Percentiles rank a stretch among this genome's conserved stretches.
These are phyloP conservation scores for Equus przewalskii DNA, from an alignment of 2,113 vertebrate genomes.

Conservation along the genomic window DNA sequence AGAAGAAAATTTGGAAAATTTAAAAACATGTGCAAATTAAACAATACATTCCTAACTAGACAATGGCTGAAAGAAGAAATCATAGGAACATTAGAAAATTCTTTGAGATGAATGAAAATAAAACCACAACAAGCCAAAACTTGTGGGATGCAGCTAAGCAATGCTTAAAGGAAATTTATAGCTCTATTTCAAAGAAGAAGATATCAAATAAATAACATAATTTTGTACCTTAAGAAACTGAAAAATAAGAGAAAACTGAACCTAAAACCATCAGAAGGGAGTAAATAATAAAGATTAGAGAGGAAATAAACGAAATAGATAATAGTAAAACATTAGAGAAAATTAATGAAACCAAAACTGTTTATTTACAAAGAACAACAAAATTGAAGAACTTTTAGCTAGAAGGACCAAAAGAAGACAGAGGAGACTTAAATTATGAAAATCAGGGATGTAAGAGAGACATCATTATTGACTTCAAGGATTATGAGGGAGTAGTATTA, in stretches of 20 bases:
- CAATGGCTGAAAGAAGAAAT: background rate
- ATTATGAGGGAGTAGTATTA: background rate
- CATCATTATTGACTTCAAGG: background rate
- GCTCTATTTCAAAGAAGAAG: background rate
- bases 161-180: background rate
- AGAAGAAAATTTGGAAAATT: constrained; percentile 9
- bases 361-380: background rate
- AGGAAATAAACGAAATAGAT: background rate
- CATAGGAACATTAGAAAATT: background rate
- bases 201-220: background rate
- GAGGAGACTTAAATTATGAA: background rate
- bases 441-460: background rate
- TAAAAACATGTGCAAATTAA: background rate
- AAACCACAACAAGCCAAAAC: background rate
- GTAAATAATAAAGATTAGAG: background rate
- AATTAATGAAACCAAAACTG: background rate
- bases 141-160: background rate
- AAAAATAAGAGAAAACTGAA: background rate
- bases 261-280: background rate
- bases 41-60: background rate
- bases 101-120: background rate
- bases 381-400: background rate
- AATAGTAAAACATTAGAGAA: background rate
- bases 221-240: background rate
- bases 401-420: background rate